A percentile compares a stretch with the other conserved stretches of the same genome.
phyloP scores from a whole-genome alignment of 1,140 invertebrate genomes.

The Orussus abietinus region DNA sequence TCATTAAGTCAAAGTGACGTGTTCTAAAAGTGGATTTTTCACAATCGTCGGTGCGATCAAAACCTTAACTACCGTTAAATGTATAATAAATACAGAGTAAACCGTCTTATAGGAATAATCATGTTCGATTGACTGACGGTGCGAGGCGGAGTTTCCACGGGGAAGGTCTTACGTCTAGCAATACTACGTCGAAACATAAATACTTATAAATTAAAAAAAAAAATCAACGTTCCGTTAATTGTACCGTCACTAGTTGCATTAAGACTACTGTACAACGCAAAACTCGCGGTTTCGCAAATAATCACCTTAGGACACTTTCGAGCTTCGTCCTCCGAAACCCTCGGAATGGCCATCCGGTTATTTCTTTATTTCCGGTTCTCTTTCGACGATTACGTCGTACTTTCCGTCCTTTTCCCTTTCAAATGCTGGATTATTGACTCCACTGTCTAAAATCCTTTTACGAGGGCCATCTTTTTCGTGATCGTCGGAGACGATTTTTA shows the following conservation, averaged over 20 bases:
- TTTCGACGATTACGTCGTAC: constrained; percentile 27
- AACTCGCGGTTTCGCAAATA: constrained; percentile 4
- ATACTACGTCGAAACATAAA: constrained; percentile 1
- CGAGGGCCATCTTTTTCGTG: constrained; percentile 41
- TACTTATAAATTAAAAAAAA: constrained; percentile 12
- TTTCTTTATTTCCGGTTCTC: constrained; percentile 16
- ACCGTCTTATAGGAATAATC: constrained; percentile 11
- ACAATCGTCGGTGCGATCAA: too few relatives aligned
- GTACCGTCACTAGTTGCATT: constrained; percentile 8
- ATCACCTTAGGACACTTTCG: background rate
- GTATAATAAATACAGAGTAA: background rate
- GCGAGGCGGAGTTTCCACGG: constrained; percentile 11
- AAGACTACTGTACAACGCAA: constrained; percentile 18
- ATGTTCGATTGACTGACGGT: constrained; percentile 6
- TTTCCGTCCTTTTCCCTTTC: constrained; percentile 31
- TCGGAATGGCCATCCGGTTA: constrained; percentile 6
- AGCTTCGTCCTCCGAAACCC: background rate
- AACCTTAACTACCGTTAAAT: too few relatives aligned
- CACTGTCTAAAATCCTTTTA: constrained; percentile 29
- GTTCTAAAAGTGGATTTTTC: too few relatives aligned
- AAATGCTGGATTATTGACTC: constrained; percentile 52
- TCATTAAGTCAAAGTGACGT: too few relatives aligned
- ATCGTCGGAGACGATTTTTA: constrained; percentile 17
- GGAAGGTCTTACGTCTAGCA: constrained; percentile 3
- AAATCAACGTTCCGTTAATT: constrained; percentile 16